These are phyloP conservation scores for Eristalis arbustorum DNA, from an alignment of 2,888 invertebrate species.

Conservation along the genomic window DNA sequence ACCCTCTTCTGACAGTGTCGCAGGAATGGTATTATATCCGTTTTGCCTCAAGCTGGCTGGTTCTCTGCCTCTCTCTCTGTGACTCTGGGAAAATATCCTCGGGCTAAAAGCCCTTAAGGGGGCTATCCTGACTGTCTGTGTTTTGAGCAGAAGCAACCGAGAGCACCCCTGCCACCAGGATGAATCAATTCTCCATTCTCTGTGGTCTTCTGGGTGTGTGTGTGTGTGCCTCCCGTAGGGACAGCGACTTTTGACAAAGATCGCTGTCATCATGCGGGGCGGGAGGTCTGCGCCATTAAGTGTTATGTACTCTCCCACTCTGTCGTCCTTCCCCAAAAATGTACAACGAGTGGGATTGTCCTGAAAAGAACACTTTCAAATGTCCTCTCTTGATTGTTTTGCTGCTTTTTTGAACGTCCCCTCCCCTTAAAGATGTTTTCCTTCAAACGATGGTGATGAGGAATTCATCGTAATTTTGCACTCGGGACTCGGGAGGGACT, in stretches of 20 bases:
- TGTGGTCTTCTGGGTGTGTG: background rate
- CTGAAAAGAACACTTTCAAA: slow-evolving; percentile 14
- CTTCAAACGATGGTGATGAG: slow-evolving; percentile 6
- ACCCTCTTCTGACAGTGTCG: slow-evolving; percentile 36
- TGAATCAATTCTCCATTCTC: background rate
- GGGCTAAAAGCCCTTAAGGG: slow-evolving; percentile 54
- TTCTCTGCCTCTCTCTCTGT: background rate
- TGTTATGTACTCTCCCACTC: slow-evolving; percentile 29
- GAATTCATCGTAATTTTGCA: slow-evolving; percentile 36
- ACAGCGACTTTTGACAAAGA: slow-evolving; percentile 41
- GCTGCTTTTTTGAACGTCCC: background rate
- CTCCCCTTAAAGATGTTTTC: background rate
- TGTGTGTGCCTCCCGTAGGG: background rate
- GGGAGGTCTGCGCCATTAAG: slow-evolving; percentile 18
- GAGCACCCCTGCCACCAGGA: background rate
- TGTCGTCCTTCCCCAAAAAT: slow-evolving; percentile 17
- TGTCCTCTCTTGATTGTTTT: slow-evolving; percentile 1
- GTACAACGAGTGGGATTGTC: slow-evolving; percentile 5
- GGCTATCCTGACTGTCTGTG: slow-evolving; percentile 1
- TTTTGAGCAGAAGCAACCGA: background rate
- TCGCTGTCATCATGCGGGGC: slow-evolving; percentile 23
- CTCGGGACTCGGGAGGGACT: slow-evolving; percentile 17
- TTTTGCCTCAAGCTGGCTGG: background rate
- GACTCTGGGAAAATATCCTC: slow-evolving; percentile 20
- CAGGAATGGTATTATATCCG: slow-evolving; percentile 53